A percentile compares a stretch with the other conserved stretches of the same genome.
Conservation (phyloP, 2,797 vertebrate species). For the Morus bassanus region DNA sequence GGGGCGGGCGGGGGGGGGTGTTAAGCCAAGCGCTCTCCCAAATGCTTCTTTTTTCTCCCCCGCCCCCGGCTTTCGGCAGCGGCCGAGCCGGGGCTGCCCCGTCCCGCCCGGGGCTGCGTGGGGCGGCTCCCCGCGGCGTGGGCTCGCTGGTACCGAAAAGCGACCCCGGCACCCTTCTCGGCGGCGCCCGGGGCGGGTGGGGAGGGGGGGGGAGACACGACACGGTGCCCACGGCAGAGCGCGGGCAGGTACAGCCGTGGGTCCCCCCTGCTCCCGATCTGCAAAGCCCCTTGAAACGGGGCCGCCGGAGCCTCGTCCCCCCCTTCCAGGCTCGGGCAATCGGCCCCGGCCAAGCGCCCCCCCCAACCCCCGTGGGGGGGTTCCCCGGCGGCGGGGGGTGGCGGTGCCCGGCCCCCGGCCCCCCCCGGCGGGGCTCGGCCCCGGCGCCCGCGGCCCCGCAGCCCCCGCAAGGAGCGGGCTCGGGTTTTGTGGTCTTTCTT, state of each 20-base stretch:
- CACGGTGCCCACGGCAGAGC: background rate
- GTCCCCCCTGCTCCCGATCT: background rate
- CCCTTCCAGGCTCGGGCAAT: too few relatives aligned
- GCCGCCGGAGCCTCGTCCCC: background rate
- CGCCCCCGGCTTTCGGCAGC: background rate
- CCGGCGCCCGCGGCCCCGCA: background rate
- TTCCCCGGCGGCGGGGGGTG: background rate
- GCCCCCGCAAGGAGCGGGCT: background rate
- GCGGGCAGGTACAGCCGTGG: background rate
- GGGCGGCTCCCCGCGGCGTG: background rate
- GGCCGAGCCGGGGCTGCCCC: background rate
- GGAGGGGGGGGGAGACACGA: background rate
- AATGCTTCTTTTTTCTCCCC: too few relatives aligned
- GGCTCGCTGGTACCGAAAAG: background rate
- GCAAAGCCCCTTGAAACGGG: background rate
- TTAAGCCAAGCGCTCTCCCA: background rate
- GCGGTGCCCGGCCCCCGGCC: too few relatives aligned
- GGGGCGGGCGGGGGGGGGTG: too few relatives aligned
- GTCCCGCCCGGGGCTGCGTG: background rate
- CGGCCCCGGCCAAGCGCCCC: background rate
- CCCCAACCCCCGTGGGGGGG: background rate
- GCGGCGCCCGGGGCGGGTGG: background rate
- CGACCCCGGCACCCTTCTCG: background rate
- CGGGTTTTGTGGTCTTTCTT: background rate
- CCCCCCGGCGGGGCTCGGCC: too few relatives aligned